Evolutionary conservation across 2,797 vertebrate genomes (phyloP).

Genomic region (Artibeus jamaicensis): DNA sequence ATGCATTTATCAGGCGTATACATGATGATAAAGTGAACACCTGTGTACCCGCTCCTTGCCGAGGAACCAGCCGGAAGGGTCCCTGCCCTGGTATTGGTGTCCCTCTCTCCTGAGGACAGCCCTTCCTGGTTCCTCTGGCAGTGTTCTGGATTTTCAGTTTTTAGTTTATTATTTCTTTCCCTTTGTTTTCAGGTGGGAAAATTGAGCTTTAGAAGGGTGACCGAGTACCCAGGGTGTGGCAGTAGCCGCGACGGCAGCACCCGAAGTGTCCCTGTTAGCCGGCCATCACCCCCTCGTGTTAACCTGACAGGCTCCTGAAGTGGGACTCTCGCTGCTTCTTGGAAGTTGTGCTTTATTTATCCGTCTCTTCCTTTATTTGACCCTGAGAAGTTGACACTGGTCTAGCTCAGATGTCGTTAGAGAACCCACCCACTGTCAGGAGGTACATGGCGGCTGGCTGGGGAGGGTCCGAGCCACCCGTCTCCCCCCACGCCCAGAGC

Average conservation of each 20-base stretch:
- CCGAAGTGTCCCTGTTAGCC: rapidly evolving
- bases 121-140: background rate
- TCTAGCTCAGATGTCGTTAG: background rate
- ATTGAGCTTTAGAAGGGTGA: background rate
- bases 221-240: background rate
- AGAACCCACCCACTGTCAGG: too few species aligned
- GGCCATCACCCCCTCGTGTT: background rate
- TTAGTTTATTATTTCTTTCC: background rate
- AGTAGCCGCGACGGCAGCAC: too few species aligned
- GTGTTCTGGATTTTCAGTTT: background rate
- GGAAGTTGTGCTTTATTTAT: background rate
- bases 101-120: too few species aligned
- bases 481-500: background rate
- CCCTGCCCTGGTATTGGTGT: background rate
- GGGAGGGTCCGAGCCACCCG: background rate
- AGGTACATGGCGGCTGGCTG: background rate
- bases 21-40: background rate
- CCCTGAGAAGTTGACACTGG: background rate
- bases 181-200: background rate
- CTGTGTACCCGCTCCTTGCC: background rate
- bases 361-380: too few species aligned
- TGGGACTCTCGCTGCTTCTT: background rate
- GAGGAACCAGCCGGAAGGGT: background rate
- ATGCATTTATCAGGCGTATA: background rate
- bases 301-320: background rate